These are phyloP conservation scores for Alloplasta piceator DNA, from an alignment of 2,888 invertebrate genomes.

Conservation along the genomic window DNA sequence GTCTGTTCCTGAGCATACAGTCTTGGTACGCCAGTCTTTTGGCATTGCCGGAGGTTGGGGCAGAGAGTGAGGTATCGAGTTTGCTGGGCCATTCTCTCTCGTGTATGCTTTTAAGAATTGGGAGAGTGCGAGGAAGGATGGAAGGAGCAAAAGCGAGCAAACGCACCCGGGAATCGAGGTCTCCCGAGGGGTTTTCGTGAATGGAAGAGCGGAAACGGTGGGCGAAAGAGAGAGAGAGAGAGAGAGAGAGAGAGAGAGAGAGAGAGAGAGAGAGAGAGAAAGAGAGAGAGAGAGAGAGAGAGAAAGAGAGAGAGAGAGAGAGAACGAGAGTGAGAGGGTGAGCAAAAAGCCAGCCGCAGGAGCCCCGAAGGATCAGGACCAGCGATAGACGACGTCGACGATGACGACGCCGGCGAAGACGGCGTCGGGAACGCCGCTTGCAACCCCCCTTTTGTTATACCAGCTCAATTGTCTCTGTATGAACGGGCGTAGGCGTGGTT, in stretches of 20 bases:
- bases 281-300: constrained; percentile 10
- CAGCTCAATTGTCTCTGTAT: constrained; percentile 59
- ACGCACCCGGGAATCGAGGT: constrained; percentile 66
- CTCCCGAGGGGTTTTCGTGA: constrained; percentile 59
- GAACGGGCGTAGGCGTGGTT: constrained; percentile 54
- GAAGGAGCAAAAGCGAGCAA: constrained; percentile 54
- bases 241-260: constrained; percentile 2
- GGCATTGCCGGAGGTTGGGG: constrained; percentile 24
- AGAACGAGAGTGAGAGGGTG: constrained; percentile 31
- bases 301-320: constrained; percentile 47
- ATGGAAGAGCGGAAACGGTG: constrained; percentile 61
- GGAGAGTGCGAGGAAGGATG: constrained; percentile 10
- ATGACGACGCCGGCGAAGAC: constrained; percentile 36
- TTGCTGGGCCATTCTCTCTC: constrained; percentile 60
- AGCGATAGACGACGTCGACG: constrained; percentile 41
- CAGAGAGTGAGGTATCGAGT: constrained; percentile 61
- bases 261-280: constrained; percentile 22
- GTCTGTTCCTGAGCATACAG: constrained; percentile 29
- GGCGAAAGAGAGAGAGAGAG: constrained; percentile 20
- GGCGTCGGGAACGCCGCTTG: constrained; percentile 47
- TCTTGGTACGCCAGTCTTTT: constrained; percentile 23
- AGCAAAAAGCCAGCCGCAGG: constrained; percentile 59
- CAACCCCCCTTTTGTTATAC: constrained; percentile 53
- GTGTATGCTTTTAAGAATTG: constrained; percentile 55
- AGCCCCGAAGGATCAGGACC: constrained; percentile 49